Conservation (phyloP, 2,797 vertebrate genomes). For the Arremon aurantiirostris region DNA sequence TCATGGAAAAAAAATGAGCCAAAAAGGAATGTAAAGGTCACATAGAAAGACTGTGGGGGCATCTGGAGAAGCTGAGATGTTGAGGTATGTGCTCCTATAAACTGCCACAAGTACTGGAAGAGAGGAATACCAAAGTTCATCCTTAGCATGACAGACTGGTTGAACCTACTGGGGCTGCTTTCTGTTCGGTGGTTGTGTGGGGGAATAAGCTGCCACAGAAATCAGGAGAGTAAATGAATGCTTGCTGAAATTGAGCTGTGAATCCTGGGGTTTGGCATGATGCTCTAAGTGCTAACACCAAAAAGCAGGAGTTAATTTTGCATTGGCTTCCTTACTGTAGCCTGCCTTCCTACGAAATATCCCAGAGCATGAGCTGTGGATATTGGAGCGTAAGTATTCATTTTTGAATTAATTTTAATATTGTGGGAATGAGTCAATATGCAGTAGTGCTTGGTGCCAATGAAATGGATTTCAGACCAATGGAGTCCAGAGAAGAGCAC, state of each 20-base stretch:
- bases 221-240: background rate
- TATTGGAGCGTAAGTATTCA: background rate
- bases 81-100: background rate
- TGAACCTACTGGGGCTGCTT: background rate
- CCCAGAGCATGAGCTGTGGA: background rate
- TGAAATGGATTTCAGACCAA: background rate
- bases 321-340: background rate
- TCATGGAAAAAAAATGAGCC: background rate
- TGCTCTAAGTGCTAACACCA: background rate
- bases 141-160: background rate
- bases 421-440: background rate
- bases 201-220: background rate
- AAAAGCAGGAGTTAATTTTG: background rate
- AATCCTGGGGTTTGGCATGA: background rate
- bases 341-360: background rate
- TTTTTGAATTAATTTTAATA: background rate
- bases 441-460: background rate
- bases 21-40: background rate
- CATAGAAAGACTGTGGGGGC: background rate
- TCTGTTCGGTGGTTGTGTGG: background rate
- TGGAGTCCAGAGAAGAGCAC: rapidly evolving
- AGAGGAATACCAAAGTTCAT: background rate
- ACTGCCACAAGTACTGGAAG: background rate
- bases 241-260: background rate
- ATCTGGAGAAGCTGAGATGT: background rate